Evolutionary conservation across 2,797 vertebrate species (phyloP), one percentile per base, ranked within the genome.

Genomic region (Hydrophis major): DNA sequence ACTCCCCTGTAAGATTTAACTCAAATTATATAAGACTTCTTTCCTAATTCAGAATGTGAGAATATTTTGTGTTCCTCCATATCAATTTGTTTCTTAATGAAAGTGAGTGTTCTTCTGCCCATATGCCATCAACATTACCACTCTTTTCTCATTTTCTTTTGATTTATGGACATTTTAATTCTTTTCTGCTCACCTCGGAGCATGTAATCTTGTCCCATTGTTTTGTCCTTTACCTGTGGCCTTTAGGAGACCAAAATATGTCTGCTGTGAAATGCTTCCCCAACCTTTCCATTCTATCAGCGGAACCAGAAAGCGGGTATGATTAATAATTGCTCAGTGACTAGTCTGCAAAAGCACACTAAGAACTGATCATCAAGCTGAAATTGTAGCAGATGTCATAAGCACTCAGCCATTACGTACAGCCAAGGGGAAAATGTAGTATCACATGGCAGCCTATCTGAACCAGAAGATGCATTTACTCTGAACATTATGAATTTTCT

Each of bases 41-140:
- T 96, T 96, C 92, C 93, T 28, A 59, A 74, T 32, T 74, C 28
- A 47, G 55, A 89, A 89, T 94, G 94, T 92, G 61, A 94, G 94
- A 89, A 90, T 53, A 60, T 94, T 95, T 93, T 94, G 92, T 92
- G 96, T 94, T 93, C 94, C 89, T 91, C 93, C 56, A 92, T 91
- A 83, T 89, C 95, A 96, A 96, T 96, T 95, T 96, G 94, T 95
- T 96, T 25, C 2, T 94, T 97, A 96, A 96, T 91, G 91, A 95
- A 95, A 86, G 94, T 93, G 94, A 95, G 95, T 94, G 95, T 92
- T 28, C 93, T 28, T 60, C 86, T 56, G 4, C 14, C 37, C 32
- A 78, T 78, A 78, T 8, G 32, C 59, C 32, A 6, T 11, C 57
- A 47, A 37, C 32, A 6, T 66, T 16, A 60, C 18, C 42, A 57